These are phyloP conservation scores for Onychomys torridus DNA, from an alignment of 2,797 vertebrate genomes.

Conservation along the genomic window DNA sequence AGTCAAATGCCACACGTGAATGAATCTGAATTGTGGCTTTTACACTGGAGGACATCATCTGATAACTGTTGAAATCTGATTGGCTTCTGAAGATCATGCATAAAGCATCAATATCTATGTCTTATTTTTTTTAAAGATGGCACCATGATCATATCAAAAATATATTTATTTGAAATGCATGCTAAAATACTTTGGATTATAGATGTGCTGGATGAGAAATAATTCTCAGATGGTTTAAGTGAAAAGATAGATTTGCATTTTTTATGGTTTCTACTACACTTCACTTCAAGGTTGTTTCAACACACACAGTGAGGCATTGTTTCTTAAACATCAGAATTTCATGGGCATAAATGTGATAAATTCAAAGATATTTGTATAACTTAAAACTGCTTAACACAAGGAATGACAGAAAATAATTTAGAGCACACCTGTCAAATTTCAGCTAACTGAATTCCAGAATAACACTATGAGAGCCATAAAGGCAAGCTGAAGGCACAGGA, in stretches of 20 bases:
- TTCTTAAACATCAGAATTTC: background rate
- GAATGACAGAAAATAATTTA: constrained; percentile 36
- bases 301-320: background rate
- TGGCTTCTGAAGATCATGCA: background rate
- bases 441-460: constrained; percentile 45
- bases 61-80: background rate
- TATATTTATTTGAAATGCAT: background rate
- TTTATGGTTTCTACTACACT: background rate
- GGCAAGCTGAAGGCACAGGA: background rate
- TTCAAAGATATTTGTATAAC: constrained; percentile 13
- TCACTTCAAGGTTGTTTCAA: background rate
- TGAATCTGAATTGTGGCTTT: constrained; percentile 6
- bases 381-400: constrained; percentile 6
- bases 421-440: background rate
- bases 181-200: background rate
- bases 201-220: background rate
- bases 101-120: background rate
- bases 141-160: background rate
- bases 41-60: background rate
- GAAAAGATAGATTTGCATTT: background rate
- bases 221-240: background rate
- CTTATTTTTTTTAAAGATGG: background rate
- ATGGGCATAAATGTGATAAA: background rate
- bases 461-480: background rate
- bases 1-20: background rate